Conservation (phyloP, 2,888 invertebrate genomes). For the Parochlus steinenii region DNA sequence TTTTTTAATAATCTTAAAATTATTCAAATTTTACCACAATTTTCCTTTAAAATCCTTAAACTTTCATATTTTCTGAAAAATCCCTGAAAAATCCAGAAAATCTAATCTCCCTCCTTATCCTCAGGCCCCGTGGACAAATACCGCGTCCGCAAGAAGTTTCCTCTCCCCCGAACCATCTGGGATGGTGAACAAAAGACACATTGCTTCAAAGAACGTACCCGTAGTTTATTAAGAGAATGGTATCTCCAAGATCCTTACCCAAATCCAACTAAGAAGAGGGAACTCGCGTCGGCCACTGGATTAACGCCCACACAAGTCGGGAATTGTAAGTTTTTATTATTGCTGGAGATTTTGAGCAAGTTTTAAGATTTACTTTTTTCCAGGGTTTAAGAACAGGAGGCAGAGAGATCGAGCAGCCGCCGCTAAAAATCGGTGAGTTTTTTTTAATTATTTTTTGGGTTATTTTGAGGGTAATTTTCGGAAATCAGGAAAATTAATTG, state of each 20-base stretch:
- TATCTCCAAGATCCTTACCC: slow-evolving; percentile 96
- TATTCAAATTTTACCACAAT: not conserved
- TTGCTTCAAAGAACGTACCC: slow-evolving; percentile 90
- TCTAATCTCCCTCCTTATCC: slow-evolving; percentile 7
- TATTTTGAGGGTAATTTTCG: too few relatives aligned
- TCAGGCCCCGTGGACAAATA: slow-evolving; percentile 79
- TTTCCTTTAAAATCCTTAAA: not conserved
- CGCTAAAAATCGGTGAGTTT: slow-evolving; percentile 83
- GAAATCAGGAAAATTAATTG: too few relatives aligned
- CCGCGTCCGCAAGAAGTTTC: slow-evolving; percentile 84
- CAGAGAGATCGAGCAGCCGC: slow-evolving; percentile 81
- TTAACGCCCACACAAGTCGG: slow-evolving; percentile 86
- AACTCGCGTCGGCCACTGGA: slow-evolving; percentile 78
- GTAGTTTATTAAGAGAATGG: slow-evolving; percentile 91
- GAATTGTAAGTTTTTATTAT: too few relatives aligned
- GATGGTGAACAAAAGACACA: slow-evolving; percentile 94
- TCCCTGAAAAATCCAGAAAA: too few relatives aligned
- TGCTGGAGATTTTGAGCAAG: too few relatives aligned
- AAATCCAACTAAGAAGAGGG: slow-evolving; percentile 83
- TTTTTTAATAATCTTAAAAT: slow-evolving; percentile 5
- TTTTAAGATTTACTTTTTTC: too few relatives aligned
- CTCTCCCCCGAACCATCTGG: slow-evolving; percentile 83
- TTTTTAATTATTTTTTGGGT: too few relatives aligned
- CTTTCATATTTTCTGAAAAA: too few relatives aligned
- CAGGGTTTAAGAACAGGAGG: slow-evolving; percentile 82